A percentile compares a stretch with the other conserved stretches of the same genome.
Evolutionary conservation across 2,797 vertebrate genomes (phyloP).

Genomic region (Carduelis carduelis): DNA sequence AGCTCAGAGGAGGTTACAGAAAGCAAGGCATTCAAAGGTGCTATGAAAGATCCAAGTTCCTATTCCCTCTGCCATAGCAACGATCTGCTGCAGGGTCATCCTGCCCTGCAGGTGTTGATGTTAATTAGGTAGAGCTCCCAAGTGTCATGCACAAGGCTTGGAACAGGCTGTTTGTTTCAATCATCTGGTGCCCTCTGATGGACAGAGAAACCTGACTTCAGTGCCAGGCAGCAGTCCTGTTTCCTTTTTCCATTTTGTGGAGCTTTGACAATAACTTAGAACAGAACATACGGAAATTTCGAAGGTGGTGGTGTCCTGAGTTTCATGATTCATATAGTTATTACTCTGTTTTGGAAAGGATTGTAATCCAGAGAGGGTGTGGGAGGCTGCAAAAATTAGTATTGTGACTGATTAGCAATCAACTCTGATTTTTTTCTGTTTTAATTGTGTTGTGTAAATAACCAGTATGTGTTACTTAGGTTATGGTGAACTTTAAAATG

Average conservation of each 20-base stretch:
- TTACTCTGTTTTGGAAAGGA: neutral
- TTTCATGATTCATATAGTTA: neutral
- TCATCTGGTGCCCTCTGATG: neutral
- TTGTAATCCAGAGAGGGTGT: neutral
- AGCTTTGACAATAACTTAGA: neutral
- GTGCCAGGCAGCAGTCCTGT: neutral
- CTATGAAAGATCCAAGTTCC: neutral
- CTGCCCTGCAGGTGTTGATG: neutral
- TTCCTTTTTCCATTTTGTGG: neutral
- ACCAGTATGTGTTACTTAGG: neutral
- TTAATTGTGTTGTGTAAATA: neutral
- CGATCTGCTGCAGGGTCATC: neutral
- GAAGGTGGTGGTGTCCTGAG: neutral
- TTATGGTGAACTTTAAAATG: slow-evolving; percentile 20
- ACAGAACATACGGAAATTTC: neutral
- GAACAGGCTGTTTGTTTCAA: neutral
- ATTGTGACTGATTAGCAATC: neutral
- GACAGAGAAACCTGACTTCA: neutral
- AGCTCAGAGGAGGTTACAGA: neutral
- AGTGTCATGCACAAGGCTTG: neutral
- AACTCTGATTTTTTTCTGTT: neutral
- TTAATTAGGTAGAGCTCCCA: neutral
- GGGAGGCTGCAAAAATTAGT: neutral
- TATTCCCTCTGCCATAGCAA: neutral
- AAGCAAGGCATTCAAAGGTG: neutral